Percentiles rank a stretch among this genome's conserved stretches.
phyloP scores from a whole-genome alignment of 2,113 vertebrate species.

The Actenoides lindsayi region DNA sequence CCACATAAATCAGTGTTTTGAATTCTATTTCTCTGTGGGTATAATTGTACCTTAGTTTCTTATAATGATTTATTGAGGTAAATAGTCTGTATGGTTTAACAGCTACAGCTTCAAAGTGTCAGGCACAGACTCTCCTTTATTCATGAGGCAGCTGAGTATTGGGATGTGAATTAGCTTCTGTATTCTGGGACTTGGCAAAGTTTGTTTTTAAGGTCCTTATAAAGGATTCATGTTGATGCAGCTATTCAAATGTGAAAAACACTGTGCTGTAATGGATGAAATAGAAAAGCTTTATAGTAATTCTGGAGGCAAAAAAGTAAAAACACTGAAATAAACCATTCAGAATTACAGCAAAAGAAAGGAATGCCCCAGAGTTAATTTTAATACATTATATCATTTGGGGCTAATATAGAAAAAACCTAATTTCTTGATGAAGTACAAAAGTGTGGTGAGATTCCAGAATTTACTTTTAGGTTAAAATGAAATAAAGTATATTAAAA shows the following conservation, averaged over 20 bases:
- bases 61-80: constrained; percentile 89
- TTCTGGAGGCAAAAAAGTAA: constrained; percentile 76
- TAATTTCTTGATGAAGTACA: constrained; percentile 41
- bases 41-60: constrained; percentile 87
- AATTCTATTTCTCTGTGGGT: constrained; percentile 84
- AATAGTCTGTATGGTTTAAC: constrained; percentile 88
- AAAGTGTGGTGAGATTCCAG: constrained; percentile 26
- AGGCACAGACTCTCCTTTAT: constrained; percentile 85
- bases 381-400: constrained; percentile 24
- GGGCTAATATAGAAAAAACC: background rate
- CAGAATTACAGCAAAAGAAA: constrained; percentile 73
- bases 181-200: constrained; percentile 85
- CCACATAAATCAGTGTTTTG: constrained; percentile 85
- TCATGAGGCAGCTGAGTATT: constrained; percentile 81
- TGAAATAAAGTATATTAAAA: constrained; percentile 14
- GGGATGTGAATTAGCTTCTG: constrained; percentile 85
- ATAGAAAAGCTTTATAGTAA: constrained; percentile 83
- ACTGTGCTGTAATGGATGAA: constrained; percentile 78
- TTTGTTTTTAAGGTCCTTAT: constrained; percentile 84
- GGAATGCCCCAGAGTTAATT: constrained; percentile 59
- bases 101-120: constrained; percentile 84
- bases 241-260: constrained; percentile 84
- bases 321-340: constrained; percentile 76
- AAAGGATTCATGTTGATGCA: constrained; percentile 85
- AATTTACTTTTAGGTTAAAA: constrained; percentile 62